Evolutionary conservation across 2,888 invertebrate genomes (phyloP), one percentile per base, ranked within the genome.

Genomic region (Belgica antarctica): DNA sequence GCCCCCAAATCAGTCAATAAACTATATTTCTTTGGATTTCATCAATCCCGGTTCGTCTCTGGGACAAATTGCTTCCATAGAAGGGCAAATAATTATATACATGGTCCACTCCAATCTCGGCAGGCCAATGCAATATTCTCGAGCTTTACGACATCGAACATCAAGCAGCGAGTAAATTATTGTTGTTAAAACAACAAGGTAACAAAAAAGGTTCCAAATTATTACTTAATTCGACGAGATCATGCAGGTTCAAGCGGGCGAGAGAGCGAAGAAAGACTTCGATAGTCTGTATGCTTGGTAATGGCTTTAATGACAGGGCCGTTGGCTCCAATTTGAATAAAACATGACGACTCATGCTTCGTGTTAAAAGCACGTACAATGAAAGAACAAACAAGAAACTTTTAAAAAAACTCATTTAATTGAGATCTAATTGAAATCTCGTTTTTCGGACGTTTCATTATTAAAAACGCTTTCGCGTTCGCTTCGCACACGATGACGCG

Each of bases 301-400:
- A 59, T 59, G 59, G 59, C 59, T 59, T 52, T 59, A 59, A 59
- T 59, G 59, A 59, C 59, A 59, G 59, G 59, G 59, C 59, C 59
- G 24, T 25, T 59, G 59, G 59, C 22, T 59, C 59, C 59, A 59
- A 59, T 59, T 59, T 59, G 59, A 59, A 59, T 59, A 12, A 59
- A 59, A 59, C 25, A 57, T 59, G 59, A 59, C 59, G 59, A 59
- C 59, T 59, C 59, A 59, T 19, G 25, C n/a, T 59, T 27, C 34
- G 62, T 31, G 62, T 31, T 4, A 62, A 62, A 31, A n/a, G 62
- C 28, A 34, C 62, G 22, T 62, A 28, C 61, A 61, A 61, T 28
- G 34, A 34, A 34, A 25, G 12, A 59, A 59, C 59, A 25, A 59
- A 59, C 59, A 27, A 59, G 7, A 27, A 10, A 24, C 22, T 12